Conservation (phyloP, 92 coral and sea anemone genomes). For the Epizoanthus scotinus region DNA sequence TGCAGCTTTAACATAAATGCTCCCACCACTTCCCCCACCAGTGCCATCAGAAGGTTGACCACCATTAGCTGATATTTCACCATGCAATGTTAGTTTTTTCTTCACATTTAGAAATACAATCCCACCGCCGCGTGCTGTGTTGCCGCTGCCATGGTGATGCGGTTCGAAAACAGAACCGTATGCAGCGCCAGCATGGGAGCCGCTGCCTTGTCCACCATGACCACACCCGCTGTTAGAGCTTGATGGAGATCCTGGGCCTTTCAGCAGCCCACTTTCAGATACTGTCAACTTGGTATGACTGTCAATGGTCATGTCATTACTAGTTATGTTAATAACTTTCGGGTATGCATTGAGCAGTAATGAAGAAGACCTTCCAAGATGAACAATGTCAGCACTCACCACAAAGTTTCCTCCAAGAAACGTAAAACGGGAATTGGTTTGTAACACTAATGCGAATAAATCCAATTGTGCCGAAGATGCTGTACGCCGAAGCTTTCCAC, state of each 20-base stretch:
- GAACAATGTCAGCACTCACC: constrained; percentile 31
- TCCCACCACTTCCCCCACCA: constrained; percentile 76
- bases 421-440: constrained; percentile 38
- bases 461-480: constrained; percentile 15
- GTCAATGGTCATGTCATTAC: constrained; percentile 44
- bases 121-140: constrained; percentile 65
- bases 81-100: constrained; percentile 49
- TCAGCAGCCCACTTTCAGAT: constrained; percentile 53
- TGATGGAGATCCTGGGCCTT: constrained; percentile 53
- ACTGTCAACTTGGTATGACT: constrained; percentile 53
- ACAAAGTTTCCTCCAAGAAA: constrained; percentile 36
- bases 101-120: constrained; percentile 44
- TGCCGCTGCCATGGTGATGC: constrained; percentile 58
- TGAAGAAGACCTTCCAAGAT: constrained; percentile 38
- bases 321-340: constrained; percentile 53
- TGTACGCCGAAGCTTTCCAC: constrained; percentile 42
- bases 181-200: constrained; percentile 44
- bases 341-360: constrained; percentile 30
- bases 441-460: constrained; percentile 30
- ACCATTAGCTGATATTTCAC: constrained; percentile 57
- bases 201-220: constrained; percentile 70
- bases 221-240: constrained; percentile 57
- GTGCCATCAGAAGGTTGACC: constrained; percentile 28
- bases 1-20: constrained; percentile 49
- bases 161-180: constrained; percentile 72